phyloP scores from a whole-genome alignment of 2,888 invertebrate species.

The Eumacrocentrus americanus region DNA sequence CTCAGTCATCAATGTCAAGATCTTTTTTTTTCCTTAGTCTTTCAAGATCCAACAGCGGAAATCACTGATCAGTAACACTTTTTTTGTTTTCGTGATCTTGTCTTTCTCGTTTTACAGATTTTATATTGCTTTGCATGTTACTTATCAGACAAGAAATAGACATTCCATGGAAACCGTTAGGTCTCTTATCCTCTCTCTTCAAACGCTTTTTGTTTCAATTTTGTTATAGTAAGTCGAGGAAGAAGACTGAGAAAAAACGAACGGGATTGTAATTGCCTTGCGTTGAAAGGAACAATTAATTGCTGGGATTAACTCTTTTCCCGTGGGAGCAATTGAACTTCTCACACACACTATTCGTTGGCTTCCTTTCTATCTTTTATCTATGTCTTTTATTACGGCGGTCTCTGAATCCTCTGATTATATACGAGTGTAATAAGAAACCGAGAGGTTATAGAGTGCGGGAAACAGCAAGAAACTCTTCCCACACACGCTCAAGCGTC shows the following conservation, averaged over 20 bases:
- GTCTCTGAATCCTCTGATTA: not conserved
- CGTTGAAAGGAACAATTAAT: not conserved
- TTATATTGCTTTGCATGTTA: not conserved
- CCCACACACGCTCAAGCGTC: not conserved
- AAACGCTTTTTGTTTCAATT: not conserved
- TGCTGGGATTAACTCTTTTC: not conserved
- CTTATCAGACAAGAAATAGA: not conserved
- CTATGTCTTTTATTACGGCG: not conserved
- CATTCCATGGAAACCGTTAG: not conserved
- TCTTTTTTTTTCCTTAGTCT: not conserved
- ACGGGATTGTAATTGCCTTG: constrained; percentile 12
- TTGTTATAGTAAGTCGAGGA: not conserved
- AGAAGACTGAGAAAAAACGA: constrained; percentile 1
- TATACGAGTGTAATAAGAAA: constrained; percentile 18
- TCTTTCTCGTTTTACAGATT: not conserved
- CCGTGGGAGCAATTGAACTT: not conserved
- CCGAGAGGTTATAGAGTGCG: not conserved
- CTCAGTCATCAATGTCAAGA: not conserved
- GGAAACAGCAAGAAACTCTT: not conserved
- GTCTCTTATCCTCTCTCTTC: not conserved
- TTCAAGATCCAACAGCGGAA: not conserved
- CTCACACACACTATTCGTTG: not conserved
- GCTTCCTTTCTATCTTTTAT: not conserved
- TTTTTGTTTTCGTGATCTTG: not conserved
- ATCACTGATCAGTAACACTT: not conserved